phyloP scores from a whole-genome alignment of 1,140 invertebrate species.

The Phymastichus coffea region DNA sequence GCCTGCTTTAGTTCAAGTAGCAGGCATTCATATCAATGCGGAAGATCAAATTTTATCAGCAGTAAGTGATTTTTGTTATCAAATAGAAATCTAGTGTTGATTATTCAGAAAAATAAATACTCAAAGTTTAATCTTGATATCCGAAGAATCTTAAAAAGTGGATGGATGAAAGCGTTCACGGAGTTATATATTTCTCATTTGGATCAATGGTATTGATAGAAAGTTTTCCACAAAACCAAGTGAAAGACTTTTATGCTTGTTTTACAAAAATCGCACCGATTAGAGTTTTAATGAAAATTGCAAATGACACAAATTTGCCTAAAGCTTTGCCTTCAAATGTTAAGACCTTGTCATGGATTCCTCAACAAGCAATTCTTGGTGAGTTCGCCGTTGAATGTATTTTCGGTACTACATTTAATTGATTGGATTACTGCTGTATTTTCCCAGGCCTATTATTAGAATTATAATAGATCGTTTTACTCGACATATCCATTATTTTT shows the following conservation, averaged over 20 bases:
- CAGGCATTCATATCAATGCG: slow-evolving; percentile 58
- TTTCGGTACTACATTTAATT: too few relatives aligned
- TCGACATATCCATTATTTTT: slow-evolving; percentile 19
- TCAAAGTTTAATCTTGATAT: not conserved
- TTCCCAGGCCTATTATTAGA: too few relatives aligned
- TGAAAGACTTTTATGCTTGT: slow-evolving; percentile 17
- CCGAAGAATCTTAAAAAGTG: slow-evolving; percentile 66
- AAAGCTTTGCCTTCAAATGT: slow-evolving; percentile 58
- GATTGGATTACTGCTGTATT: too few relatives aligned
- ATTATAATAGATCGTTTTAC: too few relatives aligned
- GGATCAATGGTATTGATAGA: slow-evolving; percentile 64
- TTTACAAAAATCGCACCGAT: slow-evolving; percentile 33
- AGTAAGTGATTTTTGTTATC: not conserved
- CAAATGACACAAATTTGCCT: slow-evolving; percentile 35
- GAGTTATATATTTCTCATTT: slow-evolving; percentile 71
- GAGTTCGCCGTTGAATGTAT: too few relatives aligned
- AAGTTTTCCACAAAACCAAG: slow-evolving; percentile 59
- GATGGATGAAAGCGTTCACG: slow-evolving; percentile 65
- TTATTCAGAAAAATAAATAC: too few relatives aligned
- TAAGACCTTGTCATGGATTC: slow-evolving; percentile 62
- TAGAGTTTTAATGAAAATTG: slow-evolving; percentile 34
- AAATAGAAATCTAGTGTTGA: not conserved
- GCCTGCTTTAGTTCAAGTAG: slow-evolving; percentile 61
- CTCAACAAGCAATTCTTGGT: slow-evolving; percentile 65
- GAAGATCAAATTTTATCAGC: not conserved